Base-by-base conservation (phyloP, 1,140 invertebrate genomes). In the Penaeus vannamei region DNA sequence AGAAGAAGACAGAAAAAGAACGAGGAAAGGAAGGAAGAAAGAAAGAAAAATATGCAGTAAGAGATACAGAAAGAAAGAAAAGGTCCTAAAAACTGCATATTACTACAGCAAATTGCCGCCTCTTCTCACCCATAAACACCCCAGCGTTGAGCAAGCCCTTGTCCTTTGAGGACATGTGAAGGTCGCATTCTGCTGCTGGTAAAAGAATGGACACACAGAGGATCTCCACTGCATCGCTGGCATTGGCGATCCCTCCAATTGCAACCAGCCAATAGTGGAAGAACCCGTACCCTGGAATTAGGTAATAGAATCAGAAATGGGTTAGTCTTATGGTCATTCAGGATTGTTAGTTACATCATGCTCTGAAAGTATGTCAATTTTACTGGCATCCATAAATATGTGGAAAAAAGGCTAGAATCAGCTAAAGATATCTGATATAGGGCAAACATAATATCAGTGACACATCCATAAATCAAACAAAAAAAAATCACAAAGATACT, bases 211-310 rank as follows among this genome's bases (percentile, higher is more conserved):
- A 97, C 95, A 98, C 97, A 80, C 97, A 97, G 92, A 98, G 97
- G 93, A 98, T 96, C 94, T 98, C 97, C 95, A 98, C 98, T 94
- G 98, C 97, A 94, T 98, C 97, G 92, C 97, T 97, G 72, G 97
- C 98, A 93, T 97, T 97, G 92, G 98, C 97, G 93, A 98, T 96
- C 86, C 98, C 97, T 94, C 97, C 98, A 92, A 98, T 95, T 92
- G 96, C 95, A 93, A 99, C 94, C 92, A 98, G 94, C 92, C 97
- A 94, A 93, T 97, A 97, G 93, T 98, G 97, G 93, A 98, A 98
- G 93, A 96, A 96, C 92, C 97, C 98, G 96, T 97, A 98, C 92
- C 97, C 97, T 91, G 84, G 19, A 83, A 59, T 29, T 2, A 10
- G 1, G 19, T 76, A 29, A 36, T 17, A 19, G 36, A 7, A n/a